Conservation (phyloP, 2,888 invertebrate genomes). For the Cremastobaeus sp. region DNA sequence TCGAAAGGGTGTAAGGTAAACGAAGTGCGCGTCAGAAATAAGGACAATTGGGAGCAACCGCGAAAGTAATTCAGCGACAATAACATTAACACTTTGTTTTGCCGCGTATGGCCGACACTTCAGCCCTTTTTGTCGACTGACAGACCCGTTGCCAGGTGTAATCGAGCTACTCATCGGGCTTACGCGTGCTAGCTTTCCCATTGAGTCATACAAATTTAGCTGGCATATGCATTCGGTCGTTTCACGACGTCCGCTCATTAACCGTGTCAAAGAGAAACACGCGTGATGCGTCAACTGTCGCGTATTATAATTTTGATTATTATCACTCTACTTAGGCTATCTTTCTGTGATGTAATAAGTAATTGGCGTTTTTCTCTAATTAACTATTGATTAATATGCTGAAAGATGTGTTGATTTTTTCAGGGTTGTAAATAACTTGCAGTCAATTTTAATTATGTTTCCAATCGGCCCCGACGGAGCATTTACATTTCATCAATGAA, state of each 20-base stretch:
- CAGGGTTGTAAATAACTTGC: too few species aligned
- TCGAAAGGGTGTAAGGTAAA: too few species aligned
- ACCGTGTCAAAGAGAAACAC: slow-evolving; percentile 62
- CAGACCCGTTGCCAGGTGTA: slow-evolving; percentile 36
- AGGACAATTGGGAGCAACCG: slow-evolving; percentile 14
- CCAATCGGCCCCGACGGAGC: too few species aligned
- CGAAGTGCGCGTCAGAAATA: slow-evolving; percentile 6
- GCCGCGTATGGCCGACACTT: slow-evolving; percentile 9
- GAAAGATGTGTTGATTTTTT: too few species aligned
- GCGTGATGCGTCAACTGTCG: slow-evolving; percentile 61
- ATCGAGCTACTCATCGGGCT: slow-evolving; percentile 58
- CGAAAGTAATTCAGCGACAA: slow-evolving; percentile 34
- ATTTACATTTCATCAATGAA: too few species aligned
- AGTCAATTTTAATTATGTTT: too few species aligned
- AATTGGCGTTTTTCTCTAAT: too few species aligned
- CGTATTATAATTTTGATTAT: slow-evolving; percentile 13
- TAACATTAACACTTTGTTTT: slow-evolving; percentile 47
- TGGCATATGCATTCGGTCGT: slow-evolving; percentile 55
- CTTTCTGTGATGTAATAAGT: too few species aligned
- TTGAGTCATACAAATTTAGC: slow-evolving; percentile 64
- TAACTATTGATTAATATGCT: too few species aligned
- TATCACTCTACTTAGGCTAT: too few species aligned
- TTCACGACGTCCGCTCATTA: slow-evolving; percentile 60
- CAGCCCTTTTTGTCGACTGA: slow-evolving; percentile 42
- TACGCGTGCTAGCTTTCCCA: slow-evolving; percentile 66